phyloP scores from a whole-genome alignment of 2,113 vertebrate species.

The rat (Rattus norvegicus) region GRCr8 NC_086020.1:151676001-151676500 shows the following conservation, averaged over 20 bases:
- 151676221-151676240: no score
- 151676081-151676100: background rate
- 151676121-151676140: background rate
- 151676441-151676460: no score
- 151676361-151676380: no score
- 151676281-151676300: background rate
- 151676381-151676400: no score
- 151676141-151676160: background rate
- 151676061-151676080: background rate
- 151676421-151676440: no score
- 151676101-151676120: background rate
- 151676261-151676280: background rate
- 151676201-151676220: background rate
- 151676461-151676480: no score
- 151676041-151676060: background rate
- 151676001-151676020: background rate
- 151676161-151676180: background rate
- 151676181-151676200: background rate
- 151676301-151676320: background rate
- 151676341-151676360: no score
- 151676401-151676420: no score
- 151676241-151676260: rapidly evolving
- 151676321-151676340: background rate
- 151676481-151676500: no score
- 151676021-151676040: background rate